Percentiles rank a stretch among this genome's conserved stretches.
phyloP scores from a whole-genome alignment of 2,888 invertebrate species.

The Acleris literana region DNA sequence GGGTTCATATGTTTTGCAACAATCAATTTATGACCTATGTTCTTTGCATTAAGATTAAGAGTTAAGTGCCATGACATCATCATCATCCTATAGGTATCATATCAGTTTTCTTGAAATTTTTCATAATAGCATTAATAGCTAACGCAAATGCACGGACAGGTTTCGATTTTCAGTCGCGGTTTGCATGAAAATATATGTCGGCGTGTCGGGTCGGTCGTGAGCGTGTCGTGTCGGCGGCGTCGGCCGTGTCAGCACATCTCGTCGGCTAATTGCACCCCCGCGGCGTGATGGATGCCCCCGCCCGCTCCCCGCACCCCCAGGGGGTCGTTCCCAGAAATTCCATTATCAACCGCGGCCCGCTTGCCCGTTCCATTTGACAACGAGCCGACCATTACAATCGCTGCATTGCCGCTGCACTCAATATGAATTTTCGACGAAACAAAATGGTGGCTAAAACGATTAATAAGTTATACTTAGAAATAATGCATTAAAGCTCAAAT shows the following conservation, averaged over 20 bases:
- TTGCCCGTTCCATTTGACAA: conserved; percentile 61
- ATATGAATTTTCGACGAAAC: conserved; percentile 28
- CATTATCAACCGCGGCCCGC: conserved; percentile 68
- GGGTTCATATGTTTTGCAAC: too few species aligned
- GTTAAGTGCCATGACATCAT: too few species aligned
- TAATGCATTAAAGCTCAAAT: neutral
- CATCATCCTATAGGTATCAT: too few species aligned
- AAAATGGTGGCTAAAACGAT: conserved; percentile 17
- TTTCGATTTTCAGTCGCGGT: conserved; percentile 27
- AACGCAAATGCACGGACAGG: conserved; percentile 17
- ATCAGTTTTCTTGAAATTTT: conserved; percentile 2
- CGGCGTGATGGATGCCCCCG: conserved; percentile 75
- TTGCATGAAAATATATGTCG: conserved; percentile 1
- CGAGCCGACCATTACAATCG: conserved; percentile 35
- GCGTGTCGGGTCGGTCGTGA: conserved; percentile 24
- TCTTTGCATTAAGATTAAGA: too few species aligned
- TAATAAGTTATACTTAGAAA: conserved; percentile 7
- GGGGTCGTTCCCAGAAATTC: conserved; percentile 81
- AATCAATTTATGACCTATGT: too few species aligned
- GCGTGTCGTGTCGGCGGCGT: conserved; percentile 41
- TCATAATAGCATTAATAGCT: conserved; percentile 21
- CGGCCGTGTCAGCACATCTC: conserved; percentile 79
- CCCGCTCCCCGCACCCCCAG: conserved; percentile 65
- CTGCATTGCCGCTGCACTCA: conserved; percentile 29
- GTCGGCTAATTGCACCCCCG: conserved; percentile 67